phyloP scores from a whole-genome alignment of 2,113 vertebrate genomes.

The Nyctereutes procyonoides region DNA sequence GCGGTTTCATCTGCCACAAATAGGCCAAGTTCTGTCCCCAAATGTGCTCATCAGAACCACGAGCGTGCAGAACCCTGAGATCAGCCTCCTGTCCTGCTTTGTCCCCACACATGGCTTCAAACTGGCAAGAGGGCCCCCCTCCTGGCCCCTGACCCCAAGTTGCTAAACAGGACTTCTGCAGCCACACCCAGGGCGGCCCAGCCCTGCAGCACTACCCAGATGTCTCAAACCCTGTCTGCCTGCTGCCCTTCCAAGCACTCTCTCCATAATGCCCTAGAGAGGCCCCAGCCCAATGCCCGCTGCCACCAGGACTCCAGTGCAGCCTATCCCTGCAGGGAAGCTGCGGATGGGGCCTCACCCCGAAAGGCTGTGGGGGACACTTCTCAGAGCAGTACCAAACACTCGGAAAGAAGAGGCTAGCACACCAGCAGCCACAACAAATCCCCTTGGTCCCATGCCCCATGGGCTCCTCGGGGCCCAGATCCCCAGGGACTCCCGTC shows the following conservation, averaged over 20 bases:
- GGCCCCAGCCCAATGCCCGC: too few relatives aligned
- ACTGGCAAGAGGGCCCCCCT: not conserved
- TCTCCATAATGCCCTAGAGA: not conserved
- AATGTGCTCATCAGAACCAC: not conserved
- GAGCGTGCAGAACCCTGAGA: not conserved
- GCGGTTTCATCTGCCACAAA: not conserved
- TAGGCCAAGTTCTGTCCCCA: not conserved
- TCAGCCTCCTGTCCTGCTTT: not conserved
- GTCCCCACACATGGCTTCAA: not conserved
- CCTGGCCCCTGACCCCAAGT: rapidly evolving
- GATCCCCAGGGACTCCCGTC: not conserved
- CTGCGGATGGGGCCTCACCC: not conserved
- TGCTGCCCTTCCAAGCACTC: not conserved
- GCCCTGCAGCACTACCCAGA: not conserved
- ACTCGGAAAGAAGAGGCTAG: not conserved
- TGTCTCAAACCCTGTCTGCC: not conserved
- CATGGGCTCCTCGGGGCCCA: not conserved
- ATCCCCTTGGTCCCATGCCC: not conserved
- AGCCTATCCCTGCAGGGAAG: not conserved
- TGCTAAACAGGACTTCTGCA: not conserved
- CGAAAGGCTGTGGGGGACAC: not conserved
- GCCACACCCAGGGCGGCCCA: not conserved
- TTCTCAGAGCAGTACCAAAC: not conserved
- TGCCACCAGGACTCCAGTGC: not conserved
- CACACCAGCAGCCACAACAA: not conserved